phyloP scores from a whole-genome alignment of 2,888 invertebrate genomes.

The Drosophila multiciliata region DNA sequence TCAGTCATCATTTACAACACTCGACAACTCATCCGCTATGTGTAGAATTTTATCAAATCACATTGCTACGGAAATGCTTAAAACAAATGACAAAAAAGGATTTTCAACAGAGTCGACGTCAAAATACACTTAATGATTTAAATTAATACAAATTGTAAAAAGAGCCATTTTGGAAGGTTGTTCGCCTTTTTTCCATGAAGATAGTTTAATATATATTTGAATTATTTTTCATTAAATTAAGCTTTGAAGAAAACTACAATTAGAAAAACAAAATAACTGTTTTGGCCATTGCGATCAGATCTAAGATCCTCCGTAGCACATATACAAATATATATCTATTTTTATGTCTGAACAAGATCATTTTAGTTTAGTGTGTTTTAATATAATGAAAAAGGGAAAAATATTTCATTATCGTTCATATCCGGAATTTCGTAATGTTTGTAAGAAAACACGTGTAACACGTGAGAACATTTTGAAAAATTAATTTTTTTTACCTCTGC shows the following conservation, averaged over 20 bases:
- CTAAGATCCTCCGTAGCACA: not conserved
- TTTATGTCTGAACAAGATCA: not conserved
- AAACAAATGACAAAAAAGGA: slow-evolving; percentile 1
- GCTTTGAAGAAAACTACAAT: not conserved
- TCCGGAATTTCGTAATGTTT: not conserved
- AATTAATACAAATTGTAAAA: not conserved
- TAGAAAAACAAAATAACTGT: not conserved
- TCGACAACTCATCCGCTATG: slow-evolving; percentile 48
- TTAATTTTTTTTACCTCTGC: slow-evolving; percentile 7
- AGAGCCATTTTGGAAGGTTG: not conserved
- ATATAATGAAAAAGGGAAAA: not conserved
- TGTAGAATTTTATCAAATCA: slow-evolving; percentile 50
- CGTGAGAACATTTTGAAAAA: slow-evolving; percentile 44
- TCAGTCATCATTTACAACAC: slow-evolving; percentile 38
- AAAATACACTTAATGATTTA: slow-evolving; percentile 8
- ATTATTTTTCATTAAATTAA: not conserved
- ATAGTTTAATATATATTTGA: not conserved
- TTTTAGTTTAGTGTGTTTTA: not conserved
- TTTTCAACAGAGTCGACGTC: not conserved
- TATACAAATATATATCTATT: not conserved
- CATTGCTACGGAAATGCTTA: slow-evolving; percentile 25
- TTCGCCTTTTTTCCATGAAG: not conserved
- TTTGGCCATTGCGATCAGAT: not conserved
- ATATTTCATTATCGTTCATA: not conserved
- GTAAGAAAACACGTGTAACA: slow-evolving; percentile 34